phyloP scores from a whole-genome alignment of 2,888 invertebrate species.

The Heliconius charithonia region DNA sequence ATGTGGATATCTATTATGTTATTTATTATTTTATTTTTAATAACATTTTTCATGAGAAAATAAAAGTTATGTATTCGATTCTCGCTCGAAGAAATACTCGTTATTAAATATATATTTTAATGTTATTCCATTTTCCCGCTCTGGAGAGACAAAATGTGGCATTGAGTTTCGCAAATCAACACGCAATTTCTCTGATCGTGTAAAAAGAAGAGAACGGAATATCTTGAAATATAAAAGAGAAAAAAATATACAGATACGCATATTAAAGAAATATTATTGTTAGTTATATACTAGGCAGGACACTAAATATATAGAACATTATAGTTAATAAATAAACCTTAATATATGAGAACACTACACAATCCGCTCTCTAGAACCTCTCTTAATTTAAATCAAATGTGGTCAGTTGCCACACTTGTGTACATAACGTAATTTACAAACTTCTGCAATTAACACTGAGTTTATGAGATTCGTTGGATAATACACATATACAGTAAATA shows the following conservation, averaged over 20 bases:
- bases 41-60: neutral
- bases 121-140: neutral
- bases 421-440: conserved; percentile 13
- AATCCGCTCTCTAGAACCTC: neutral
- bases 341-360: neutral
- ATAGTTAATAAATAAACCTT: neutral
- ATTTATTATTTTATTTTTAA: neutral
- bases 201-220: no score
- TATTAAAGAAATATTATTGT: no score
- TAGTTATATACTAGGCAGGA: no score
- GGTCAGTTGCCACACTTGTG: conserved; percentile 16
- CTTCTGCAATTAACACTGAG: conserved; percentile 16
- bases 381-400: conserved; percentile 17
- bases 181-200: neutral
- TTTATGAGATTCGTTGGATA: conserved; percentile 17
- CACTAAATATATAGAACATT: neutral
- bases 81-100: neutral
- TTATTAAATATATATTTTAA: neutral
- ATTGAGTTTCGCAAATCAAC: neutral
- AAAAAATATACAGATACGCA: no score
- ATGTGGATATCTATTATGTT: neutral
- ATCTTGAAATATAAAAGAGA: no score
- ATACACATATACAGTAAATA: neutral
- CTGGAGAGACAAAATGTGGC: neutral
- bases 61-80: neutral